phyloP scores from a whole-genome alignment of 2,797 vertebrate species.

The Chelmon rostratus region DNA sequence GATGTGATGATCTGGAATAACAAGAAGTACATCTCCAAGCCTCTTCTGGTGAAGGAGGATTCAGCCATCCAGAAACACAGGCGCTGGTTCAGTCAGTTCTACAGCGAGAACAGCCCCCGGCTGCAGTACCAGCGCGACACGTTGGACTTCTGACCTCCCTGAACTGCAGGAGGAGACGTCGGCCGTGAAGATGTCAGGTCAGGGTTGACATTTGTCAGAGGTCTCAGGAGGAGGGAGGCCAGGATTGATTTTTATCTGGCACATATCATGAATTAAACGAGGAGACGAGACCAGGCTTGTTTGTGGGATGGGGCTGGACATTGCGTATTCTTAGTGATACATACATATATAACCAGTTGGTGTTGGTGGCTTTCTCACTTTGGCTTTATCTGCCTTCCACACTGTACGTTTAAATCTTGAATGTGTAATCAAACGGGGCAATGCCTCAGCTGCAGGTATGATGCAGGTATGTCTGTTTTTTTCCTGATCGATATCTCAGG shows the following conservation, averaged over 20 bases:
- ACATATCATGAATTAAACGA: neutral
- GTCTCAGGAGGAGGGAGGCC: conserved; percentile 3
- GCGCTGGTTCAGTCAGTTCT: conserved; percentile 92
- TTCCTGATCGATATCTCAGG: conserved; percentile 36
- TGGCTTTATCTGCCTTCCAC: conserved; percentile 1
- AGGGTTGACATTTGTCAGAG: conserved; percentile 28
- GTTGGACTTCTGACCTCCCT: conserved; percentile 83
- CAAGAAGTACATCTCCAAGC: conserved; percentile 88
- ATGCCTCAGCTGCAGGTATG: neutral
- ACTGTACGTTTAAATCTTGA: neutral
- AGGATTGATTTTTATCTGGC: conserved; percentile 18
- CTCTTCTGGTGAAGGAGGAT: conserved; percentile 89
- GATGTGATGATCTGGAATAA: conserved; percentile 94
- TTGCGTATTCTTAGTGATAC: too few relatives aligned
- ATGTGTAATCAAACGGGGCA: conserved; percentile 20
- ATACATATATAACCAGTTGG: neutral
- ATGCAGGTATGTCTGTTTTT: conserved; percentile 38
- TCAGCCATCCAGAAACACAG: conserved; percentile 87
- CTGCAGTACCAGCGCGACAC: conserved; percentile 71
- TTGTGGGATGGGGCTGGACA: neutral
- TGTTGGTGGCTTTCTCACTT: conserved; percentile 4
- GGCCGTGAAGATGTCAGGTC: conserved; percentile 18
- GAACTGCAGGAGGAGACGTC: conserved; percentile 20
- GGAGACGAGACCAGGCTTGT: neutral
- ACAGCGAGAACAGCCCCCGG: conserved; percentile 85